Conservation (phyloP, 2,888 invertebrate genomes). For the Liposcelis brunnea region DNA sequence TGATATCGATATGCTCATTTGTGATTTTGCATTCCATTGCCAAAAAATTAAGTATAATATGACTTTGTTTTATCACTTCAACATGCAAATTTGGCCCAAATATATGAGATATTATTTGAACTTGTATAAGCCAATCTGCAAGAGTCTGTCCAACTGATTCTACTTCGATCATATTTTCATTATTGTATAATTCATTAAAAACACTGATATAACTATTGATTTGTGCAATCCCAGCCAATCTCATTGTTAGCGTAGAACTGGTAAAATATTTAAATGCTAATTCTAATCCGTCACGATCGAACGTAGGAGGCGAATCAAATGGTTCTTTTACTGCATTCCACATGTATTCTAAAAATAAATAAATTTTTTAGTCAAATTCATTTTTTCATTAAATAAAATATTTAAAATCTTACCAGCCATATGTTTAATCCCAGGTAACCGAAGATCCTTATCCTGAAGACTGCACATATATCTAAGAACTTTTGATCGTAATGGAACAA, state of each 20-base stretch:
- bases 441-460: constrained; percentile 76
- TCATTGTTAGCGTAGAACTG: constrained; percentile 84
- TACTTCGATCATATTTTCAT: constrained; percentile 69
- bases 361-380: no score
- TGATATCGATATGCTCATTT: constrained; percentile 75
- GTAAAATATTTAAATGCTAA: constrained; percentile 94
- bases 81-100: constrained; percentile 96
- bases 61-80: constrained; percentile 91
- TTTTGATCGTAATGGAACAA: constrained; percentile 71
- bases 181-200: constrained; percentile 79
- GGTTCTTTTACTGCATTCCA: constrained; percentile 93
- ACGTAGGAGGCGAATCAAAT: constrained; percentile 65
- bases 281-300: constrained; percentile 75
- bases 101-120: constrained; percentile 82
- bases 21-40: constrained; percentile 84
- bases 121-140: constrained; percentile 74
- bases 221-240: constrained; percentile 82
- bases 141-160: constrained; percentile 70
- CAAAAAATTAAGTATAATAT: constrained; percentile 78
- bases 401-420: constrained; percentile 55
- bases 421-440: constrained; percentile 73
- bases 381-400: not conserved
- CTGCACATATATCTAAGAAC: constrained; percentile 88
- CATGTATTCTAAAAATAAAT: constrained; percentile 56
- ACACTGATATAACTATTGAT: constrained; percentile 87